A percentile compares a stretch with the other conserved stretches of the same genome.
Conservation (phyloP, 2,113 vertebrate species). For the Amphiprion percula region DNA sequence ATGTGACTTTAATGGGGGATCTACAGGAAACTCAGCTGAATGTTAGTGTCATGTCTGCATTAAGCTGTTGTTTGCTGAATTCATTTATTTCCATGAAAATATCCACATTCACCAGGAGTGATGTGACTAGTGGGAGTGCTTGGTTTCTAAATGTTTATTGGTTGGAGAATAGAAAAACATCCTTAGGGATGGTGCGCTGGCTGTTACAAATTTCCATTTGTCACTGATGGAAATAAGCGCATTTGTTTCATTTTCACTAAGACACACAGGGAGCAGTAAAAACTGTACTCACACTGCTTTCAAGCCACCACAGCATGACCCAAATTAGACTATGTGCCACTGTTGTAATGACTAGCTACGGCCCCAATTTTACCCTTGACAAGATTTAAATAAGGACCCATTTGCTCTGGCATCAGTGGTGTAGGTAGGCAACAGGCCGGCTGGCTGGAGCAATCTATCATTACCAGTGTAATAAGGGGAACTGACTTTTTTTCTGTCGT, state of each 20-base stretch:
- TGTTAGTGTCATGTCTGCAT: slow-evolving; percentile 25
- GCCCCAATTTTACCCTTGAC: slow-evolving; percentile 77
- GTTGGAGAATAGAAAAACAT: slow-evolving; percentile 60
- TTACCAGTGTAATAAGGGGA: slow-evolving; percentile 81
- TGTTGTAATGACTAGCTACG: slow-evolving; percentile 81
- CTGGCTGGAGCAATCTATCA: slow-evolving; percentile 79
- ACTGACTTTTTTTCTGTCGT: slow-evolving; percentile 70
- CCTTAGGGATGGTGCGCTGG: slow-evolving; percentile 44
- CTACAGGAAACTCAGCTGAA: background rate
- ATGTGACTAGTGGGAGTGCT: slow-evolving; percentile 55
- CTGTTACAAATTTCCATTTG: slow-evolving; percentile 62
- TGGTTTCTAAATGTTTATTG: slow-evolving; percentile 53
- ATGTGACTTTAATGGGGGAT: slow-evolving; percentile 14
- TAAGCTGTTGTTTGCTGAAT: slow-evolving; percentile 29
- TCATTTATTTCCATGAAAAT: slow-evolving; percentile 49
- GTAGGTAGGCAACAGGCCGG: slow-evolving; percentile 75
- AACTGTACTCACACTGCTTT: slow-evolving; percentile 49
- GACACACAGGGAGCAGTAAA: slow-evolving; percentile 52
- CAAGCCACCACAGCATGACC: slow-evolving; percentile 66
- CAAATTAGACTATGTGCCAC: slow-evolving; percentile 76
- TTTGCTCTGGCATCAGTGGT: slow-evolving; percentile 75
- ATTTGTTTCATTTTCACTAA: slow-evolving; percentile 72
- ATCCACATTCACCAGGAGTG: slow-evolving; percentile 39
- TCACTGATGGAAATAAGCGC: slow-evolving; percentile 67
- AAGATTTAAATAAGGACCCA: slow-evolving; percentile 78